These are phyloP conservation scores for Cassiopea andromeda DNA, from an alignment of 30 jellyfish, hydroid and myxozoan species.

Conservation along the genomic window DNA sequence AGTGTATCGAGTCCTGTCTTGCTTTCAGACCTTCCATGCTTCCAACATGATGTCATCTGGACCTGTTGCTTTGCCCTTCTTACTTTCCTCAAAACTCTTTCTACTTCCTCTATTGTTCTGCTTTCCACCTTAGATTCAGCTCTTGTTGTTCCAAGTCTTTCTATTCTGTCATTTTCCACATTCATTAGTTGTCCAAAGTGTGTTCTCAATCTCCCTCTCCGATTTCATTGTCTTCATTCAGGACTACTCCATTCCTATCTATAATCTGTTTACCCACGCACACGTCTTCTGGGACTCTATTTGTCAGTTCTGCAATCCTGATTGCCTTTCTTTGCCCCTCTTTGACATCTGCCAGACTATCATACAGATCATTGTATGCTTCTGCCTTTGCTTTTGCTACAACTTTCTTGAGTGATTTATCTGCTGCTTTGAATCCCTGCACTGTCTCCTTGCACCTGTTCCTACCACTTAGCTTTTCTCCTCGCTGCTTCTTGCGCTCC, in stretches of 20 bases:
- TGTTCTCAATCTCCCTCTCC: constrained; percentile 33
- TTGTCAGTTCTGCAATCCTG: constrained; percentile 37
- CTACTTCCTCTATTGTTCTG: constrained; percentile 15
- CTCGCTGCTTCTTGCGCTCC: constrained; percentile 36
- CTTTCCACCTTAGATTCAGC: constrained; percentile 14
- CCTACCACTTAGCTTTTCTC: constrained; percentile 22
- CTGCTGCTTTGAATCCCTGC: constrained; percentile 4
- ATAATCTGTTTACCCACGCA: constrained; percentile 9
- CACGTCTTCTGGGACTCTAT: constrained; percentile 39
- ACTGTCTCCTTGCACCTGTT: constrained; percentile 15
- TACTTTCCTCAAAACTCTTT: background rate
- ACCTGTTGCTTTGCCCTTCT: constrained; percentile 46
- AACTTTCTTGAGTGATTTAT: background rate
- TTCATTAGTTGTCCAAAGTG: constrained; percentile 34
- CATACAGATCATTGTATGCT: constrained; percentile 6
- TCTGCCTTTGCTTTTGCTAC: constrained; percentile 10
- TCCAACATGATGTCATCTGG: constrained; percentile 5
- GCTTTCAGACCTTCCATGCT: constrained; percentile 1
- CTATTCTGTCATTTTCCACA: constrained; percentile 31
- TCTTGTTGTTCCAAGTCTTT: background rate
- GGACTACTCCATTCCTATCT: constrained; percentile 21
- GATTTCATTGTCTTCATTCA: constrained; percentile 26
- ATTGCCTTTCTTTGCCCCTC: background rate
- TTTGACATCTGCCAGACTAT: background rate
- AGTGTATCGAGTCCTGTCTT: constrained; percentile 24